Evolutionary conservation across 2,113 vertebrate species (phyloP).

Genomic region (Solenodon paradoxus): DNA sequence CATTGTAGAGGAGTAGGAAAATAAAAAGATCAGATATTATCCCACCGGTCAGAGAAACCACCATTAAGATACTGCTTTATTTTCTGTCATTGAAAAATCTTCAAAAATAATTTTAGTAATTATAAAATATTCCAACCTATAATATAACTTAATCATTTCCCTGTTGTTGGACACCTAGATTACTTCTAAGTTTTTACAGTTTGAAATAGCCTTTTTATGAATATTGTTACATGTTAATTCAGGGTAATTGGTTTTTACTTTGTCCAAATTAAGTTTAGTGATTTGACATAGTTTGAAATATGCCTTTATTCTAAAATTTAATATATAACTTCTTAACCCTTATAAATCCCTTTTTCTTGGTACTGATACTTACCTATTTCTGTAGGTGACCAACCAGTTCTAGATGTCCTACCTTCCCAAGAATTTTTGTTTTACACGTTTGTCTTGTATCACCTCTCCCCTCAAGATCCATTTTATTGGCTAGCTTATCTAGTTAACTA

Average conservation of each 20-base stretch:
- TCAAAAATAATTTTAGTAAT: conserved; percentile 13
- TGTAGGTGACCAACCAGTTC: background rate
- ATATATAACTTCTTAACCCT: background rate
- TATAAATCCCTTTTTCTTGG: background rate
- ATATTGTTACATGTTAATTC: conserved; percentile 14
- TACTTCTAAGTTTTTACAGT: background rate
- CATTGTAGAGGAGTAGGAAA: background rate
- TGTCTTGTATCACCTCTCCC: background rate
- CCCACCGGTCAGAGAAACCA: background rate
- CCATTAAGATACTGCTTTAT: background rate
- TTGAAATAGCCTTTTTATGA: conserved; percentile 8
- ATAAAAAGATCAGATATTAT: background rate
- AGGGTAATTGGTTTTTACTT: background rate
- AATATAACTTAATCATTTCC: background rate
- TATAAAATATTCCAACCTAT: background rate
- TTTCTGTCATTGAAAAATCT: background rate
- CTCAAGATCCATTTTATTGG: background rate
- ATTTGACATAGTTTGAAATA: conserved; percentile 31
- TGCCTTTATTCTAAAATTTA: background rate
- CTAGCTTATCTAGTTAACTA: background rate
- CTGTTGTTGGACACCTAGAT: background rate
- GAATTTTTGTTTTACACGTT: background rate
- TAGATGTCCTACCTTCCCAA: background rate
- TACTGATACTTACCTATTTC: background rate
- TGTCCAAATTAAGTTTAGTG: conserved; percentile 23